Evolutionary conservation across 30 jellyfish, hydroid and myxozoan genomes (phyloP).

Genomic region (Cassiopea xamachana): DNA sequence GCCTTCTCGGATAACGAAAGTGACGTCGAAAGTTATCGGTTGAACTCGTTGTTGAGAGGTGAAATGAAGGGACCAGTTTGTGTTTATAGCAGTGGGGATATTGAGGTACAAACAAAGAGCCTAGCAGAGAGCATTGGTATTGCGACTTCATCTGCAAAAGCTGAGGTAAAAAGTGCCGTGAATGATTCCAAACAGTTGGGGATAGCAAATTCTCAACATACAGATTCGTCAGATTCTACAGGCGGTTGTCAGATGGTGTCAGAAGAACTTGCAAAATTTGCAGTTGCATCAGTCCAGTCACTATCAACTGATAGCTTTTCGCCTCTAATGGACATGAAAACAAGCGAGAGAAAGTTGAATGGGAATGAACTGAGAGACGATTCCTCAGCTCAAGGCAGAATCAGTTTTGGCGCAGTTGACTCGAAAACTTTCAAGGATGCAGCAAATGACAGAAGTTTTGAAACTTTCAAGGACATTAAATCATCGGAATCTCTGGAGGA

Average conservation of each 20-base stretch:
- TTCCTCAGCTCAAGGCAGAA: neutral
- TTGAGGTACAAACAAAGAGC: slow-evolving; percentile 38
- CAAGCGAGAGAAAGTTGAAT: neutral
- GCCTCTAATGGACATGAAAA: neutral
- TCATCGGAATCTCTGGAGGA: slow-evolving; percentile 1
- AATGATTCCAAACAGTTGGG: neutral
- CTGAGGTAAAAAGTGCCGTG: neutral
- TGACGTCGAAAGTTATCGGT: slow-evolving; percentile 87
- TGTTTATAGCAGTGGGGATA: slow-evolving; percentile 72
- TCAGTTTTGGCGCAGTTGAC: neutral
- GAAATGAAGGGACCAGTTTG: slow-evolving; percentile 81
- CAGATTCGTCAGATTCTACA: neutral
- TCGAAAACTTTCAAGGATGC: neutral
- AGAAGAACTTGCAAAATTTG: slow-evolving; percentile 64
- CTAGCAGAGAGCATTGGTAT: slow-evolving; percentile 52
- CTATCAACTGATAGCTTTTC: slow-evolving; percentile 12
- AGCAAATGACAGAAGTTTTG: neutral
- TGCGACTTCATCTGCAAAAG: neutral
- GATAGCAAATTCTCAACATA: neutral
- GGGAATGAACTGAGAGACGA: neutral
- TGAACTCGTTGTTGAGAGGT: slow-evolving; percentile 86
- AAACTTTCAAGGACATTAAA: neutral
- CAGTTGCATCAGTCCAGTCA: slow-evolving; percentile 40
- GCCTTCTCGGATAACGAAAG: slow-evolving; percentile 90
- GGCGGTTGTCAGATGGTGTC: slow-evolving; percentile 58